Evolutionary conservation across 2,113 vertebrate species (phyloP).

Genomic region (Jaculus jaculus): DNA sequence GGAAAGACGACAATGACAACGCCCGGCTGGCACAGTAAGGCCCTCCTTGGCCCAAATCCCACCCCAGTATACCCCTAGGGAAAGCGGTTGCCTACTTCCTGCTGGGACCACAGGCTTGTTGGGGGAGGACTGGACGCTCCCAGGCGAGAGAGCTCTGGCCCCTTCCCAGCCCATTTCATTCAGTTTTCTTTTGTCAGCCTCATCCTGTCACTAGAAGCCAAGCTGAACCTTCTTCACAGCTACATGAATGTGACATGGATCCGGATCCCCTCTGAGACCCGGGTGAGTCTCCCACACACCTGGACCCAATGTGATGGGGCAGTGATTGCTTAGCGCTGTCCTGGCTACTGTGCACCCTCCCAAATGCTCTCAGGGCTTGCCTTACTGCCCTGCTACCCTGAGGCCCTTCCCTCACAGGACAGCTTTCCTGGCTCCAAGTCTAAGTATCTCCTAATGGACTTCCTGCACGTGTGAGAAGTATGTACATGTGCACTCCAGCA

Average conservation of each 20-base stretch:
- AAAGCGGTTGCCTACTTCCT: neutral
- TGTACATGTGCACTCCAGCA: neutral
- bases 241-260: constrained; percentile 99
- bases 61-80: neutral
- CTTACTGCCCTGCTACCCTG: neutral
- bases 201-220: constrained; percentile 98
- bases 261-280: constrained; percentile 97
- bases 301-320: too few species aligned
- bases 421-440: neutral
- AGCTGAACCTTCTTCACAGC: constrained; percentile 98
- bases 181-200: constrained; percentile 86
- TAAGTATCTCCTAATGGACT: neutral
- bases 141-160: fast-evolving
- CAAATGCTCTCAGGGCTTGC: fast-evolving
- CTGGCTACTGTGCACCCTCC: neutral
- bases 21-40: constrained; percentile 95
- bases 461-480: neutral
- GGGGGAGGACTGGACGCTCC: neutral
- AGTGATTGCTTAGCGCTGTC: fast-evolving
- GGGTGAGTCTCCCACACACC: constrained; percentile 84
- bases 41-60: neutral
- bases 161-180: neutral
- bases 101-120: neutral
- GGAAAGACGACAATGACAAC: constrained; percentile 96
- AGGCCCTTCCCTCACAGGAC: neutral